Evolutionary conservation across 2,113 vertebrate species (phyloP).

Genomic region (Embiotoca jacksoni): DNA sequence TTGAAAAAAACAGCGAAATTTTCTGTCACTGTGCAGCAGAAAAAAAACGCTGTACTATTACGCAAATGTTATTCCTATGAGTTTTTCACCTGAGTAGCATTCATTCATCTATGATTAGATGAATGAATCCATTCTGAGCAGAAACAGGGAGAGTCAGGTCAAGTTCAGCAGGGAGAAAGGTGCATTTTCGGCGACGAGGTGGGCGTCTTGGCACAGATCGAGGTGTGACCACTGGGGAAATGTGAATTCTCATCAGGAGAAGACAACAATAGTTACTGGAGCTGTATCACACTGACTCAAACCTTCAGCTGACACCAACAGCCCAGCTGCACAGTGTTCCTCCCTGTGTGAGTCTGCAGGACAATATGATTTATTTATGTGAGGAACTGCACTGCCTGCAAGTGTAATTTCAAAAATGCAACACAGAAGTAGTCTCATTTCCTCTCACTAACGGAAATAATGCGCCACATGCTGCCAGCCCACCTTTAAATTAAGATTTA

Average conservation of each 20-base stretch:
- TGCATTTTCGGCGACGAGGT: slow-evolving; percentile 49
- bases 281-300: slow-evolving; percentile 54
- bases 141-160: slow-evolving; percentile 23
- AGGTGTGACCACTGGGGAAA: slow-evolving; percentile 51
- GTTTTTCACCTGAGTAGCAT: slow-evolving; percentile 1
- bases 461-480: slow-evolving; percentile 3
- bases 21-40: slow-evolving; percentile 11
- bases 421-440: slow-evolving; percentile 49
- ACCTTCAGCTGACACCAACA: slow-evolving; percentile 39
- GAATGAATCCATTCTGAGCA: slow-evolving; percentile 28
- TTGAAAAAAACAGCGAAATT: background rate
- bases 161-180: slow-evolving; percentile 44
- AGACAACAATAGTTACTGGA: slow-evolving; percentile 52
- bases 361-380: slow-evolving; percentile 50
- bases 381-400: slow-evolving; percentile 27
- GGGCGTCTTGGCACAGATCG: slow-evolving; percentile 36
- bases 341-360: slow-evolving; percentile 26
- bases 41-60: slow-evolving; percentile 5
- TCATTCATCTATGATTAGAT: slow-evolving; percentile 4
- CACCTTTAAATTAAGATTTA: slow-evolving; percentile 24
- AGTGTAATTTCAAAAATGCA: slow-evolving; percentile 14
- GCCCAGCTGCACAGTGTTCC: slow-evolving; percentile 42
- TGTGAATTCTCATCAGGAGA: slow-evolving; percentile 40
- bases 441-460: slow-evolving; percentile 35
- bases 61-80: background rate